Conservation (phyloP, 1,140 invertebrate genomes). For the Choristoneura fumiferana region DNA sequence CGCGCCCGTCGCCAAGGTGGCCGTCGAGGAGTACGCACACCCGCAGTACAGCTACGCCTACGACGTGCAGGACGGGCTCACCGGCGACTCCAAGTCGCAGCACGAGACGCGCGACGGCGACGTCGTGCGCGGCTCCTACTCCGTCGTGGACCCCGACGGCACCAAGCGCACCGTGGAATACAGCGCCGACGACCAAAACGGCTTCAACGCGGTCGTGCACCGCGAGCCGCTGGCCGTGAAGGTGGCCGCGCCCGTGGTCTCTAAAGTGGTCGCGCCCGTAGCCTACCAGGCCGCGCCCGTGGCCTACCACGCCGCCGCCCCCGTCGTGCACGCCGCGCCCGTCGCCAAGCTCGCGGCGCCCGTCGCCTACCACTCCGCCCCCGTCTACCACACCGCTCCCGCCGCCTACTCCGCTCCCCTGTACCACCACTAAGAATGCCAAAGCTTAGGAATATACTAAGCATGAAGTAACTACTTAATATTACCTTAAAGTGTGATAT, state of each 20-base stretch:
- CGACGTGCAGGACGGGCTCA: constrained; percentile 80
- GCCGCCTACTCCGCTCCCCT: constrained; percentile 39
- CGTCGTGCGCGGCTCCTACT: not conserved
- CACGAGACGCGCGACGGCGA: constrained; percentile 30
- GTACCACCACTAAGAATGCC: constrained; percentile 63
- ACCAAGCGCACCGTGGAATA: no score
- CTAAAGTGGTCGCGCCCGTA: not conserved
- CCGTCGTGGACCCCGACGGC: no score
- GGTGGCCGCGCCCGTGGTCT: no score
- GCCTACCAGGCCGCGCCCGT: constrained; percentile 21
- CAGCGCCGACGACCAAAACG: no score
- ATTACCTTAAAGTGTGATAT: constrained; percentile 28
- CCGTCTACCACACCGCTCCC: constrained; percentile 33
- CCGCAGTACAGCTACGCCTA: constrained; percentile 80
- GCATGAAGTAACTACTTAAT: constrained; percentile 24
- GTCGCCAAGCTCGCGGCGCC: constrained; percentile 12
- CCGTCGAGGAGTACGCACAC: constrained; percentile 63
- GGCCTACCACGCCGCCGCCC: constrained; percentile 21
- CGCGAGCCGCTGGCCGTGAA: no score
- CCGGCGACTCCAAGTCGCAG: constrained; percentile 80
- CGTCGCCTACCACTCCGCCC: constrained; percentile 31
- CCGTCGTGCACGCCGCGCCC: constrained; percentile 16
- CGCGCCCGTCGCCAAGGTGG: constrained; percentile 54
- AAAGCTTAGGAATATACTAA: constrained; percentile 40
- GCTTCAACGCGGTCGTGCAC: no score